Base-by-base conservation (phyloP, 2,888 invertebrate genomes). In the Nomada fabriciana region DNA sequence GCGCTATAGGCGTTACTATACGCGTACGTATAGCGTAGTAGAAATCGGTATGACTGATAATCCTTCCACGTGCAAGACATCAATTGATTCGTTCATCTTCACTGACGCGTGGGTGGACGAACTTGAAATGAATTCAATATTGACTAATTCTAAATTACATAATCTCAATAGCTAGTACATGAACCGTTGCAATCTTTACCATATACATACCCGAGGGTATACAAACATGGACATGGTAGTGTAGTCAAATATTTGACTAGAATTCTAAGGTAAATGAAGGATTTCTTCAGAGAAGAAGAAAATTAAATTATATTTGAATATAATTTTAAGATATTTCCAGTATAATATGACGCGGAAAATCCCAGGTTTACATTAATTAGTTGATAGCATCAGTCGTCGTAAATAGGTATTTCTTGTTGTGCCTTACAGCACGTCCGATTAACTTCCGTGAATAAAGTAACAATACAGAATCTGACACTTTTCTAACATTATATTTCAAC, bases 21-120 rank as follows among this genome's bases (percentile, higher is more conserved):
- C 52, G 15, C 20, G 47, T n/a, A 7, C 18, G 18, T 60, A 52
- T 23, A 36, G 5, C 5, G 36, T 50, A 47, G 13, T 10, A n/a
- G 23, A 71, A 73, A 64, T 81, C 78, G 47, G 47, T 7, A 68
- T 11, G 36, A 18, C 25, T 25, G 76, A 29, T 69, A 64, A 69
- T 65, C 13, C 25, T 47, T 43, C 29, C 29, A 68, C 9, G 60
- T 25, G 36, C 36, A 42, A 53, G 65, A 60, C 36, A 11, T 15
- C 18, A 18, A 65, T 60, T 42, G 61, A 71, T 57, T 65, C 5
- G 11, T 4, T 55, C 42, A 3, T 36, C 1, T 20, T 13, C 18
- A 23, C 9, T 7, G 18, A 13, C 2, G 42, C 7, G 64, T 61
- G 20, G 70, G 4, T 53, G 9, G 42, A 61, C 25, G 52, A 42